phyloP scores from a whole-genome alignment of 2,113 vertebrate genomes.

The Ammospiza nelsoni region DNA sequence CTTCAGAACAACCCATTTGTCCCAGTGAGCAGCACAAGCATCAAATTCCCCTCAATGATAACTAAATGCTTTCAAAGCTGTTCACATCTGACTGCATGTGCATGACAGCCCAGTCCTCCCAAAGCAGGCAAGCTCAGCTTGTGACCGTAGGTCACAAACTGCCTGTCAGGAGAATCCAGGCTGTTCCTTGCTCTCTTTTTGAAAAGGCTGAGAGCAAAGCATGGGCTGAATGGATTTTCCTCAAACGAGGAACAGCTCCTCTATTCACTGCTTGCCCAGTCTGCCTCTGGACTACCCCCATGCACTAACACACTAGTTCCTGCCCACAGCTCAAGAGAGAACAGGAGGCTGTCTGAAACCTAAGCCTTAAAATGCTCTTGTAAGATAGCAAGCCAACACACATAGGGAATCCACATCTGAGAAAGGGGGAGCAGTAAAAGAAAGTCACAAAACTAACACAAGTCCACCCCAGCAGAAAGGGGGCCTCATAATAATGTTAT shows the following conservation, averaged over 20 bases:
- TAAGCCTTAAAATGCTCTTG: background rate
- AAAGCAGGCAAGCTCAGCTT: background rate
- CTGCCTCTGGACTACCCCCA: background rate
- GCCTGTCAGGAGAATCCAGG: background rate
- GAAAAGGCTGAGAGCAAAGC: background rate
- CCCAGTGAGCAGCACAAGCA: background rate
- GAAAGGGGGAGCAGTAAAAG: background rate
- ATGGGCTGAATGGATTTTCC: background rate
- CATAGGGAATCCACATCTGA: background rate
- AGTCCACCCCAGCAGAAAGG: background rate
- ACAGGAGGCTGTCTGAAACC: background rate
- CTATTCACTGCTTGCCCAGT: background rate
- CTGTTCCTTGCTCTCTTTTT: background rate
- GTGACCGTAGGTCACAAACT: background rate
- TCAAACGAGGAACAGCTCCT: background rate
- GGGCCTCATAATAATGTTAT: rapidly evolving
- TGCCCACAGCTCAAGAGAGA: rapidly evolving
- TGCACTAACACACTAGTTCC: background rate
- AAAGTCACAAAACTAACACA: background rate
- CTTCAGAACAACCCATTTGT: background rate
- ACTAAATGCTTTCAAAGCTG: background rate
- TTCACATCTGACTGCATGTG: background rate
- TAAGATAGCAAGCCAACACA: background rate
- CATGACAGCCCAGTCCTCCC: background rate
- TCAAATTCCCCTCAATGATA: background rate